A percentile compares a stretch with the other conserved stretches of the same genome.
Conservation (phyloP, 2,113 vertebrate species). For the Stictonetta naevosa region DNA sequence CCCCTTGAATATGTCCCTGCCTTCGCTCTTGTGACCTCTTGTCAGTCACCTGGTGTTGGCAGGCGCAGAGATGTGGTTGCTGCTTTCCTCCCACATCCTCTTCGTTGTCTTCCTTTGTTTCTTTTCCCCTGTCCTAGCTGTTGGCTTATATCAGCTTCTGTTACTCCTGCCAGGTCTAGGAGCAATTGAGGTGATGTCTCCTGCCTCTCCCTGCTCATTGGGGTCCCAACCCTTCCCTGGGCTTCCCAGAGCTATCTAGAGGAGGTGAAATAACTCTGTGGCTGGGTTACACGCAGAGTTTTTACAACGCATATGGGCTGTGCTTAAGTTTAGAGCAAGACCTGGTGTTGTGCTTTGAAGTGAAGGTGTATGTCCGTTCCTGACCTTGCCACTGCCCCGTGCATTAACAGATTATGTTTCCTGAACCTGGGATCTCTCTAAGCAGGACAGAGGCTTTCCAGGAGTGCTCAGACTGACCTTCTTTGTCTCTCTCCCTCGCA, state of each 20-base stretch:
- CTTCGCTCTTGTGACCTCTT: not conserved
- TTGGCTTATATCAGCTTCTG: not conserved
- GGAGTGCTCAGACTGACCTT: not conserved
- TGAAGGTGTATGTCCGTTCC: not conserved
- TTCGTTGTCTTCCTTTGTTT: not conserved
- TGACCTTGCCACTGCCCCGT: not conserved
- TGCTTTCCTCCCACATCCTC: not conserved
- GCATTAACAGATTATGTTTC: not conserved
- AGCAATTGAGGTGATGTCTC: not conserved
- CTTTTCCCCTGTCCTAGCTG: not conserved
- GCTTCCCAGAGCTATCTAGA: not conserved
- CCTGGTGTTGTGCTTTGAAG: not conserved
- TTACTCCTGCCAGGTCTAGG: not conserved
- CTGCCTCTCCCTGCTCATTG: not conserved
- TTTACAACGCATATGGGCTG: not conserved
- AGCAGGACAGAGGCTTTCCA: not conserved
- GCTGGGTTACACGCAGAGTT: not conserved
- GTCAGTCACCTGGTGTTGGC: not conserved
- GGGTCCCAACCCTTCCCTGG: not conserved
- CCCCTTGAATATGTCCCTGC: not conserved
- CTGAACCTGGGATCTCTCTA: not conserved
- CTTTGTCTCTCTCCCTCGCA: constrained; percentile 44
- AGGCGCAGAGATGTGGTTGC: not conserved
- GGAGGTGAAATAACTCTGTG: not conserved
- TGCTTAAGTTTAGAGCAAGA: not conserved